Evolutionary conservation across 2,113 vertebrate species (phyloP).

Genomic region (Etheostoma spectabile): DNA sequence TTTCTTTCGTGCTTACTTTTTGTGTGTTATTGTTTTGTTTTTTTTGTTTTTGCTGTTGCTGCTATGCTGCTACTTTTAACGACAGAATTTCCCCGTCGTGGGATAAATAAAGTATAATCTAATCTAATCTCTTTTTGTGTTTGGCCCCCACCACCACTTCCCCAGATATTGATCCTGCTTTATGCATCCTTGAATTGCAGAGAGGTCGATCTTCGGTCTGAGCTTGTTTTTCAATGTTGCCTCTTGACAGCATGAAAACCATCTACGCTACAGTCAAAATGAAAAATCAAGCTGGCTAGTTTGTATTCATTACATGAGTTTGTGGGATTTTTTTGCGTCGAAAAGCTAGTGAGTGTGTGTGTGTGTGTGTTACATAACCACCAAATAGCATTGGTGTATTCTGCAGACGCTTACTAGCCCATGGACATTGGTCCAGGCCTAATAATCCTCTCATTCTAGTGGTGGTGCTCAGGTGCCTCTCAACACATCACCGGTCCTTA

Average conservation of each 20-base stretch:
- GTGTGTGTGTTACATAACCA: slow-evolving; percentile 24
- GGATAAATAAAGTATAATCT: too few species aligned
- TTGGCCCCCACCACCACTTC: too few species aligned
- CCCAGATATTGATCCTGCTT: slow-evolving; percentile 44
- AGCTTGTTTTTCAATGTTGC: slow-evolving; percentile 15
- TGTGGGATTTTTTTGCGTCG: background rate
- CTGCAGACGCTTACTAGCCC: slow-evolving; percentile 28
- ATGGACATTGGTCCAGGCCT: slow-evolving; percentile 39
- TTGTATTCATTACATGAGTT: slow-evolving; percentile 9
- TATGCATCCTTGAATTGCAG: slow-evolving; percentile 1
- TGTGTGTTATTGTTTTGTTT: too few species aligned
- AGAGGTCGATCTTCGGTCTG: background rate
- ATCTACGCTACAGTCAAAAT: background rate
- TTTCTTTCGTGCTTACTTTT: too few species aligned
- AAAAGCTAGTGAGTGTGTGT: slow-evolving; percentile 6
- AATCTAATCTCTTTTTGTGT: too few species aligned
- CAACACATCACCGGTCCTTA: slow-evolving; percentile 31
- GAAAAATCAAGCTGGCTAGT: background rate
- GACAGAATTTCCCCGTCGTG: too few species aligned
- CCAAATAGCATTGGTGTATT: slow-evolving; percentile 22
- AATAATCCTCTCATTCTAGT: slow-evolving; percentile 50
- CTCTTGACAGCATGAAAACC: slow-evolving; percentile 12
- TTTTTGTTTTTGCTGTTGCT: too few species aligned
- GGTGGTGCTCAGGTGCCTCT: slow-evolving; percentile 20
- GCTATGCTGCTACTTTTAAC: too few species aligned